Base-by-base conservation (phyloP, 2,888 invertebrate species). In the Lampropteryx suffumata region DNA sequence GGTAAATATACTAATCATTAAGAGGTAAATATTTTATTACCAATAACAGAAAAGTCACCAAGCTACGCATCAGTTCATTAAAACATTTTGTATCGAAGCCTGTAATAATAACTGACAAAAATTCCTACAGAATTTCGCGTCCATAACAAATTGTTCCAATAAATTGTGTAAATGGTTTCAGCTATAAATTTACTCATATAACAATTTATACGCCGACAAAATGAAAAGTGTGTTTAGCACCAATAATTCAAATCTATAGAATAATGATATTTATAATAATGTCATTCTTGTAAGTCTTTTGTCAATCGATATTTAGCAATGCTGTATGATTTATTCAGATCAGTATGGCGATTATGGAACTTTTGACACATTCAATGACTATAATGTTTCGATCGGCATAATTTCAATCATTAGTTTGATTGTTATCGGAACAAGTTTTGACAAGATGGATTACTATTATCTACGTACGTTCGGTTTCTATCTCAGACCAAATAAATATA, bases 91-190 rank as follows among this genome's bases (percentile, higher is more conserved):
- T 28, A 51, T 59, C 54, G 57, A 60, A 65, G 57, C 64, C 43
- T 50, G 49, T 40, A 69, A 74, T 72, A 68, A 74, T 71, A 69
- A 69, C 71, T 71, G 67, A 59, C 62, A 64, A 66, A 68, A 70
- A 69, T 67, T 61, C 64, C 63, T 68, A 64, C 67, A 62, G 67
- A 67, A 73, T 73, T 69, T 69, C 55, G 54, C 59, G 47, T 54
- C 55, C 66, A 65, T 73, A 71, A 75, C 72, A 74, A 71, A 74
- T 73, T 61, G 72, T 44, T 33, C 46, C 64, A 48, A 73, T 73
- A 76, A 74, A 76, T 74, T 67, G 54, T 57, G 57, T 61, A 67
- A 73, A 73, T 68, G 70, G 69, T 66, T 67, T 64, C 58, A 63
- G 63, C 62, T 55, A 71, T 73, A 71, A 71, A 73, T 71, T 50